Conservation (phyloP, 2,797 vertebrate species). For the Danio tinwini region DNA sequence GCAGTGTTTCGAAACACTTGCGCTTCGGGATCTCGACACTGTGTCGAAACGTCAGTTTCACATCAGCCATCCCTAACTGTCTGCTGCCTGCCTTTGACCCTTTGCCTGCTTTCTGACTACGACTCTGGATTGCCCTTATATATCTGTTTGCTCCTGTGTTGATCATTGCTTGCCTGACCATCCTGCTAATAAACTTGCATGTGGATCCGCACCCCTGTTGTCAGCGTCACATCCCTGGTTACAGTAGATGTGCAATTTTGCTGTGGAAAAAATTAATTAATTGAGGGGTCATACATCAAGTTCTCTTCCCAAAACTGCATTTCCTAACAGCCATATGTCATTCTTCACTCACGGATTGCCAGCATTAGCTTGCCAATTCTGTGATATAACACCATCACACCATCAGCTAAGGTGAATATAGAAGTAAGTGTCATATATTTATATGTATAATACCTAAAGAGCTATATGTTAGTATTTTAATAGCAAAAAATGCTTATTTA, state of each 20-base stretch:
- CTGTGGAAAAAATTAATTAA: not conserved
- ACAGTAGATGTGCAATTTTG: not conserved
- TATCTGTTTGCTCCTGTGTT: too few relatives aligned
- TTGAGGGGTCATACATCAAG: conserved; percentile 9
- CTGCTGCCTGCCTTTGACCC: too few relatives aligned
- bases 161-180: too few relatives aligned
- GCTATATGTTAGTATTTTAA: not conserved
- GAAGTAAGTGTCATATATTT: not conserved
- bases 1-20: too few relatives aligned
- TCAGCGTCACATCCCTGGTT: too few relatives aligned
- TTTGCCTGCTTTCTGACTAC: too few relatives aligned
- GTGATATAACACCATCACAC: conserved; percentile 12
- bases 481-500: not conserved
- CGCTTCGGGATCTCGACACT: too few relatives aligned
- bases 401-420: not conserved
- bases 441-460: not conserved
- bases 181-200: too few relatives aligned
- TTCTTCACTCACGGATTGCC: conserved; percentile 10
- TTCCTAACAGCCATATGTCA: conserved; percentile 20
- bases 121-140: too few relatives aligned
- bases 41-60: too few relatives aligned
- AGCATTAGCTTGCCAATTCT: conserved; percentile 10
- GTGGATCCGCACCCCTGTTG: too few relatives aligned
- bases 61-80: too few relatives aligned
- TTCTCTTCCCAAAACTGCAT: conserved; percentile 35